Percentiles rank a stretch among this genome's conserved stretches.
phyloP scores from a whole-genome alignment of 2,888 invertebrate genomes.

The Sphinx pinastri region DNA sequence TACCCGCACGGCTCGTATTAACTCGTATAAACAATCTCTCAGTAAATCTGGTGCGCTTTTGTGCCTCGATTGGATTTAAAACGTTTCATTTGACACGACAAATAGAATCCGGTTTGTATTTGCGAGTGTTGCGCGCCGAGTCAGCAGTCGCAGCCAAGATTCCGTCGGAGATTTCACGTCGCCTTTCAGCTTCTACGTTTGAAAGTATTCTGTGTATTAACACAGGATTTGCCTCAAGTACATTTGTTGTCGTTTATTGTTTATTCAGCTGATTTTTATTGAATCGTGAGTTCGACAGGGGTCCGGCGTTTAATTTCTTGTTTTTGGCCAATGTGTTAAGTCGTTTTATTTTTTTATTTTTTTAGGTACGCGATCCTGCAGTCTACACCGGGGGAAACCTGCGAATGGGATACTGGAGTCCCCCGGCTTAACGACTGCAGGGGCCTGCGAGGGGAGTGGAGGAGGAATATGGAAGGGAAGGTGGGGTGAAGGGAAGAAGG shows the following conservation, averaged over 20 bases:
- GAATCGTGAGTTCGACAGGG: too few species aligned
- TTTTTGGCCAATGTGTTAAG: too few species aligned
- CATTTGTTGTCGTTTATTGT: not conserved
- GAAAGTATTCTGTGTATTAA: slow-evolving; percentile 1
- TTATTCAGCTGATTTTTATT: not conserved
- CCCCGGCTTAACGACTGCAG: too few species aligned
- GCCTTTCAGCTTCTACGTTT: not conserved
- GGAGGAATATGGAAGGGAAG: too few species aligned
- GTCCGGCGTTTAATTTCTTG: too few species aligned
- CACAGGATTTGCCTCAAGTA: not conserved
- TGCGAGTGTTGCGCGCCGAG: slow-evolving; percentile 48
- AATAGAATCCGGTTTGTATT: slow-evolving; percentile 50
- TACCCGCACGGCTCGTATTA: slow-evolving; percentile 23
- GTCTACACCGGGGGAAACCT: too few species aligned
- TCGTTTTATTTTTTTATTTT: too few species aligned
- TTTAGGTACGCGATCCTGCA: too few species aligned
- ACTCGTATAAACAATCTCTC: slow-evolving; percentile 37
- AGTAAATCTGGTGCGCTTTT: slow-evolving; percentile 32
- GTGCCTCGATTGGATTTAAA: slow-evolving; percentile 51
- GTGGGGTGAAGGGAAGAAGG: too few species aligned
- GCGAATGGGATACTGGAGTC: too few species aligned
- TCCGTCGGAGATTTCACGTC: slow-evolving; percentile 38
- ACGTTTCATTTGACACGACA: slow-evolving; percentile 61
- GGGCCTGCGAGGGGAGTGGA: too few species aligned
- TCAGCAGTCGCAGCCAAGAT: slow-evolving; percentile 39